phyloP scores from a whole-genome alignment of 2,113 vertebrate species.

The Catagonus wagneri region DNA sequence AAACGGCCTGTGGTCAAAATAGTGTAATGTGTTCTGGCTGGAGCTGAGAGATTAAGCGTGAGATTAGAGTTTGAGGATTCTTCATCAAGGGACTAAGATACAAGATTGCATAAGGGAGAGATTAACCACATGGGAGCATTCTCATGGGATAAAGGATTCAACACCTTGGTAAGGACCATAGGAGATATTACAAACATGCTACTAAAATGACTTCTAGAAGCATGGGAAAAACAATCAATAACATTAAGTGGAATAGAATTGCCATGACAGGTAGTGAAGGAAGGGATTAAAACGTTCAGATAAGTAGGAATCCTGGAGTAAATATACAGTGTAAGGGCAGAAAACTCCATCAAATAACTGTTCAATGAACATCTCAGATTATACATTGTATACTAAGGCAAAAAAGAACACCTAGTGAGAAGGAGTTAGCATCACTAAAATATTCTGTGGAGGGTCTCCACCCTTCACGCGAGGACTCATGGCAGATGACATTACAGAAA shows the following conservation, averaged over 20 bases:
- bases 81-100: neutral
- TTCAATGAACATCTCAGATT: neutral
- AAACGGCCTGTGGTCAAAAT: neutral
- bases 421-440: neutral
- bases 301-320: neutral
- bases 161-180: neutral
- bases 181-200: neutral
- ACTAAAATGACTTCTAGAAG: neutral
- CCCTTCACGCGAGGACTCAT: neutral
- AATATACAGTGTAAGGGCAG: neutral
- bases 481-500: neutral
- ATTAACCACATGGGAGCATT: neutral
- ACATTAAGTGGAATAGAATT: neutral
- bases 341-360: neutral
- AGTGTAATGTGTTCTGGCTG: neutral
- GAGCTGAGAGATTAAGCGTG: neutral
- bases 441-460: neutral
- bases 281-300: neutral
- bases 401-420: neutral
- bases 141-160: neutral
- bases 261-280: neutral
- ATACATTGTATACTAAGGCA: neutral
- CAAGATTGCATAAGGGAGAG: neutral
- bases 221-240: neutral
- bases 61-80: neutral